These are phyloP conservation scores for Chironomus striatipennis DNA, from an alignment of 1,140 invertebrate species.

Conservation along the genomic window DNA sequence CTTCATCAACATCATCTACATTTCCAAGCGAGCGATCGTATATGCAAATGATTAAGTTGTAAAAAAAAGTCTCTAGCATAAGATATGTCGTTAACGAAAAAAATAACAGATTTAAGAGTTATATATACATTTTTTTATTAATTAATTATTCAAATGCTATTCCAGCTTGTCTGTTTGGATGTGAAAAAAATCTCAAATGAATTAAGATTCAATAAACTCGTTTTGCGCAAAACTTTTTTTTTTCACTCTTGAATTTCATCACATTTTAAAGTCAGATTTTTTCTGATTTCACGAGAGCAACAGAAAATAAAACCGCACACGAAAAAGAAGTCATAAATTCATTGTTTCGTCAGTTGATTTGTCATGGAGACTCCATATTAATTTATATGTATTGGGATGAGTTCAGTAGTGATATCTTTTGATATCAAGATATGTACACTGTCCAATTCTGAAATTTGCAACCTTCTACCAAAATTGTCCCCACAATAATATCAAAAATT, in stretches of 20 bases:
- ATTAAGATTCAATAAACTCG: not conserved
- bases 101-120: not conserved
- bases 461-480: no score
- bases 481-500: no score
- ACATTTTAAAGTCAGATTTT: not conserved
- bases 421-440: no score
- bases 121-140: not conserved
- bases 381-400: not conserved
- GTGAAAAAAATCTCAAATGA: no score
- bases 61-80: conserved; percentile 5
- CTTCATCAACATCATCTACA: conserved; percentile 1
- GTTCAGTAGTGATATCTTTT: no score
- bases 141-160: not conserved
- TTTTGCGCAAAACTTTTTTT: not conserved
- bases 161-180: no score
- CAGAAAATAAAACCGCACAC: not conserved
- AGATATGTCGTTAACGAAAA: not conserved
- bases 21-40: not conserved
- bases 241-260: not conserved
- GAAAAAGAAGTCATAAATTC: not conserved
- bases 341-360: not conserved
- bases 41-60: conserved; percentile 9
- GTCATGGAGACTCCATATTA: not conserved
- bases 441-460: no score
- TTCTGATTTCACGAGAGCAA: not conserved